Base-by-base conservation (phyloP, 2,113 vertebrate genomes). In the Agapornis roseicollis region DNA sequence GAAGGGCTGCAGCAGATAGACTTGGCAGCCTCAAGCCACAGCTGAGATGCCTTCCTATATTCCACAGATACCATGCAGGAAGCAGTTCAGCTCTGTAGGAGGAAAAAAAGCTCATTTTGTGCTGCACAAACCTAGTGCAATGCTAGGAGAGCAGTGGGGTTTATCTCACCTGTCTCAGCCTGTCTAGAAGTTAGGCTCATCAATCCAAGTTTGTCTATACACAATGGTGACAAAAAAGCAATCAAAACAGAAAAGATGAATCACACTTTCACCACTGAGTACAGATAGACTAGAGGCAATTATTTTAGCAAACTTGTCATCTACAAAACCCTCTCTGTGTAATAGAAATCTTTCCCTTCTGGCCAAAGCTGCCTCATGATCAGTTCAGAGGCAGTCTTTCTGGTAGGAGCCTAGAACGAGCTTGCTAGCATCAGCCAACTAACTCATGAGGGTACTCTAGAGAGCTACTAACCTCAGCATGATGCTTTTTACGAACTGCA, bases 1-100 rank as follows among this genome's bases (percentile, higher is more conserved):
- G 25, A 42, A 73, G 64, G n/a, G 39, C 60, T 50, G n/a, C 18
- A 23, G 35, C 25, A 31, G 17, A 65, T 19, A 19, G 49, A 7
- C 0, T 0, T 7, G 5, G 7, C 31, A 64, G 66, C 42, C 63
- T 53, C 31, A 37, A 46, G 49, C 33, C 64, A 35, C 44, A 80
- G 53, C 35, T 4, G 13, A 41, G 35, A 46, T 35, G 23, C 47
- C 72, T 64, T n/a, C n/a, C 28, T 64, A 3, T 19, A 14, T 60
- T n/a, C 50, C 41, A 25, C 0, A n/a, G 33, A 42, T 13, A 33
- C 2, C 12, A 9, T 1, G 10, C 11, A 50, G 35, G 33, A 87
- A 55, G 22, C 6, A 33, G 52, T 41, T 61, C 19, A 25, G 13
- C 23, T 56, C 28, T 23, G 24, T 11, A 20, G 27, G 15, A 71